Base-by-base conservation (phyloP, 2,113 vertebrate species). In the Phylloscopus trochiloides region DNA sequence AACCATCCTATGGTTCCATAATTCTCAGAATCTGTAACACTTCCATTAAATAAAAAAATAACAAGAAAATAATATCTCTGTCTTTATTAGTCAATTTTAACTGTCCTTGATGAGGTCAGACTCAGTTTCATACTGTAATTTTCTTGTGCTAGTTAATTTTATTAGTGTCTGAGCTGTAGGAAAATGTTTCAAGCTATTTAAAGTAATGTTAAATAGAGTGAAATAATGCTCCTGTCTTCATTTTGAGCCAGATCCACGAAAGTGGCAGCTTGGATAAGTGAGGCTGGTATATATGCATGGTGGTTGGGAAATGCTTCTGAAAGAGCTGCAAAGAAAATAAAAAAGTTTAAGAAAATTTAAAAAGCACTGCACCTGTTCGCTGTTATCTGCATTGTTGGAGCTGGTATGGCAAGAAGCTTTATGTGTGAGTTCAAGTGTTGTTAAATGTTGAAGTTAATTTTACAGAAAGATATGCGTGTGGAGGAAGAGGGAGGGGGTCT, bases 121-220 rank as follows among this genome's bases (percentile, higher is more conserved):
- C 38, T 91, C 45, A 15, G 31, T 73, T 88, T 79, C 54, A 45
- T 86, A 43, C 47, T 59, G 67, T 66, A 66, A 71, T 91, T 91
- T 80, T 79, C 55, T 58, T 67, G 47, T 6, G 7, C 54, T 88
- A 74, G 31, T 57, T 89, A n/a, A 82, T 80, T 87, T 47, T 78
- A 47, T 91, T 91, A 51, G 6, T 51, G 62, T 76, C 81, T 94
- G 77, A 90, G 51, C 74, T 94, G 75, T n/a, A 77, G 77, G 25
- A 66, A 62, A 83, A 83, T 73, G 38, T 83, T 92, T 95, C 81
- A 79, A 79, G 66, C 70, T 82, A 57, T 85, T 94, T 90, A 82
- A 82, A 87, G 58, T 62, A 77, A 51, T 55, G 40, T 92, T 87
- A 91, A 94, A 78, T 86, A 68, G 86, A 90, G 67, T 59, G 71